Percentiles rank a stretch among this genome's conserved stretches.
Evolutionary conservation across 37 sponge, comb jelly and placozoan genomes (phyloP).

Genomic region (Ianthella basta): DNA sequence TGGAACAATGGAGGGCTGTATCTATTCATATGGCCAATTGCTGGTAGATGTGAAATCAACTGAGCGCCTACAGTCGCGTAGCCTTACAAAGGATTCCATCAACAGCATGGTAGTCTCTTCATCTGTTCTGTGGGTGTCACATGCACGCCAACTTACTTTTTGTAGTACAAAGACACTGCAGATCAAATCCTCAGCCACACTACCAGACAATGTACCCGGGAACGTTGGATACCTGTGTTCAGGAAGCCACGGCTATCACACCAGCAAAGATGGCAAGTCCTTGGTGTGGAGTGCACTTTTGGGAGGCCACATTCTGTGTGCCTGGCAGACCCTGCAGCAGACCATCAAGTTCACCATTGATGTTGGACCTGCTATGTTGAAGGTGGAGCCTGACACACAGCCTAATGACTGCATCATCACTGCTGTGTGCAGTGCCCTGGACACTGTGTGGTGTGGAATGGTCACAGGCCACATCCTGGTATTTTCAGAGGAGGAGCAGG

Average conservation of each 20-base stretch:
- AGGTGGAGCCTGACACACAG: background rate
- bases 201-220: slow-evolving; percentile 14
- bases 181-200: background rate
- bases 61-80: background rate
- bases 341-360: slow-evolving; percentile 23
- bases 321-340: slow-evolving; percentile 27
- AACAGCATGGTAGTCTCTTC: slow-evolving; percentile 9
- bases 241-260: too few species aligned
- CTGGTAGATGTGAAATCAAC: background rate
- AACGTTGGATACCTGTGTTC: slow-evolving; percentile 20
- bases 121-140: slow-evolving; percentile 35
- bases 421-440: slow-evolving; percentile 36
- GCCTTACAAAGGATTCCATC: slow-evolving; percentile 9
- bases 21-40: slow-evolving; percentile 6
- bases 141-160: slow-evolving; percentile 18
- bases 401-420: slow-evolving; percentile 21
- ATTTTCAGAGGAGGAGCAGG: slow-evolving; percentile 17
- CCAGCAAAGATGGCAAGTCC: slow-evolving; percentile 19
- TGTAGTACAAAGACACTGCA: slow-evolving; percentile 5
- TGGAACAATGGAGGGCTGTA: slow-evolving; percentile 50
- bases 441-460: slow-evolving; percentile 44
- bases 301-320: slow-evolving; percentile 17
- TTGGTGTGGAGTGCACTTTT: slow-evolving; percentile 9
- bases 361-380: background rate
- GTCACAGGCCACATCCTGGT: slow-evolving; percentile 40